Conservation (phyloP, 2,888 invertebrate species). For the Eupithecia vulgata region DNA sequence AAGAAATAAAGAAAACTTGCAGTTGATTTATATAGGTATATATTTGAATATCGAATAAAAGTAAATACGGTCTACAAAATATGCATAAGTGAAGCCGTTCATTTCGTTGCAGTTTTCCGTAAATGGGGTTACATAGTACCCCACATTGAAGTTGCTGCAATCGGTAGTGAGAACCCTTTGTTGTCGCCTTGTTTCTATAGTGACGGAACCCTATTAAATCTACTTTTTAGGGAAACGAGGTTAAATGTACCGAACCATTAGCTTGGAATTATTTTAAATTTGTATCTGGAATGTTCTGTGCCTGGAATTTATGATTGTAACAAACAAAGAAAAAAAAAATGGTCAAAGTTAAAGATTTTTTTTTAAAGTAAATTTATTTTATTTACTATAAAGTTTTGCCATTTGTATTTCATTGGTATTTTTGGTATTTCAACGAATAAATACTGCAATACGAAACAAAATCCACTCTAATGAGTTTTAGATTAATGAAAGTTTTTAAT, state of each 20-base stretch:
- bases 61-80: background rate
- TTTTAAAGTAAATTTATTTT: too few species aligned
- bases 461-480: background rate
- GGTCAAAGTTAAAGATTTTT: background rate
- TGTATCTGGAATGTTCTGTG: background rate
- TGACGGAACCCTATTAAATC: conserved; percentile 42
- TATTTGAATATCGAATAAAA: background rate
- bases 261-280: background rate
- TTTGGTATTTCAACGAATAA: too few species aligned
- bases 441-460: background rate
- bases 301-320: background rate
- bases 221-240: conserved; percentile 41
- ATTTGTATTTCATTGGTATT: too few species aligned
- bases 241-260: conserved; percentile 3
- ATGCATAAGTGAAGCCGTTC: conserved; percentile 30
- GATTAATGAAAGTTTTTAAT: background rate
- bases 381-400: too few species aligned
- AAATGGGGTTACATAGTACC: conserved; percentile 34
- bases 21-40: too few species aligned
- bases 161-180: conserved; percentile 42
- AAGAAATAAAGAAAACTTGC: too few species aligned
- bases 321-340: too few species aligned
- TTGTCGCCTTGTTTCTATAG: conserved; percentile 48
- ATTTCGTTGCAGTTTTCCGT: conserved; percentile 29
- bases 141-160: background rate